Evolutionary conservation across 2,888 invertebrate genomes (phyloP), one percentile per base, ranked within the genome.

Genomic region (Carterocephalus palaemon): DNA sequence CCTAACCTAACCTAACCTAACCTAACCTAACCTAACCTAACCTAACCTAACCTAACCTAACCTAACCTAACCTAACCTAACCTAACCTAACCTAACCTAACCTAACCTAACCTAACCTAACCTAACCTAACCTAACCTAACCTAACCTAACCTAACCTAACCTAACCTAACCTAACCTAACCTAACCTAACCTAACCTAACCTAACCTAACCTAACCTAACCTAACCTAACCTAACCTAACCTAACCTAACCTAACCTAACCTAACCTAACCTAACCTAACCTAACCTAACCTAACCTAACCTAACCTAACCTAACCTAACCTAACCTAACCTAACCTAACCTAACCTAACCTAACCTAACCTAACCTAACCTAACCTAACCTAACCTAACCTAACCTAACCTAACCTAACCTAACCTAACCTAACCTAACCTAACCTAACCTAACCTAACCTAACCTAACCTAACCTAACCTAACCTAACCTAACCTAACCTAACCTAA

Each of bases 401-500:
- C 45, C 45, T 46, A 46, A 46, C 45, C 45, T 46, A 46, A 46
- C 45, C 45, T 46, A 46, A 46, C 45, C 45, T 46, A 46, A 46
- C 45, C 46, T 46, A 46, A 46, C 45, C 45, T 46, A 46, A 46
- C 45, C 45, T 46, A 46, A 46, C 45, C 45, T 46, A 46, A 50
- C 57, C 52, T 54, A 58, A 56, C 56, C 43, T 43, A 43, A 43
- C 43, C 43, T 43, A 43, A 43, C 34, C 34, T 34, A 43, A 41
- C 41, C 41, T 41, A 41, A 50, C 49, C 46, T 49, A 49, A 49
- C 49, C 49, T 47, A 50, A 39, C 49, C 52, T 47, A 49, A 49
- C 52, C 52, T 47, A 52, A 49, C 52, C 52, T 49, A 52, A 52
- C 52, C 52, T 52, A 52, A 52, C 53, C 51, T 53, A 53, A 53